Conservation (phyloP, 2,113 vertebrate genomes). For the Acrocephalus arundinaceus region DNA sequence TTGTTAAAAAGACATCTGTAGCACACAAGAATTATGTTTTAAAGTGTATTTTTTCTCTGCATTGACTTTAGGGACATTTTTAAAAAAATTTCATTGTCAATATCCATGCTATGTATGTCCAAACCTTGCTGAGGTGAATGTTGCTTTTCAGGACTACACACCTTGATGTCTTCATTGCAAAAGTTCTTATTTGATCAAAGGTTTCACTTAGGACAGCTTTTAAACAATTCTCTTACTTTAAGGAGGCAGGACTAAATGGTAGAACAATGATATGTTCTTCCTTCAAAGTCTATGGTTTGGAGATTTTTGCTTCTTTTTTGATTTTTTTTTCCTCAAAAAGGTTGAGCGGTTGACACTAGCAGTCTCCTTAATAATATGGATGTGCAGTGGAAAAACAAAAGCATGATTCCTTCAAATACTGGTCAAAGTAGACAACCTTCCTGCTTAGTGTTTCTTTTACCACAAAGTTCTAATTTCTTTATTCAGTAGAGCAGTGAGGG, state of each 20-base stretch:
- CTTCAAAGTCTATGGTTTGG: not conserved
- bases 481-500: not conserved
- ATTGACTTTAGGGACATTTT: not conserved
- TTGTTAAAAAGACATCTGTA: not conserved
- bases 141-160: not conserved
- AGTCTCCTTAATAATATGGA: not conserved
- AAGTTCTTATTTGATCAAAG: not conserved
- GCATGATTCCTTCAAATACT: not conserved
- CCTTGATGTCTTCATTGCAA: not conserved
- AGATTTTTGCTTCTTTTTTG: not conserved
- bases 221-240: not conserved
- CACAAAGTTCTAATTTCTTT: not conserved
- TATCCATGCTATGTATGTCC: fast-evolving
- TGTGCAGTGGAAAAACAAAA: not conserved
- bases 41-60: not conserved
- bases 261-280: not conserved
- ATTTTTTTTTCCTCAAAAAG: not conserved
- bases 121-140: not conserved
- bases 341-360: not conserved
- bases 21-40: not conserved
- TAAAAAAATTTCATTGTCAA: not conserved
- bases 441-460: not conserved
- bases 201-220: not conserved
- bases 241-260: not conserved
- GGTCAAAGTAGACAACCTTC: not conserved